These are phyloP conservation scores for Stomatorhinus walkeri DNA, from an alignment of 2,797 vertebrate species.

Conservation along the genomic window DNA sequence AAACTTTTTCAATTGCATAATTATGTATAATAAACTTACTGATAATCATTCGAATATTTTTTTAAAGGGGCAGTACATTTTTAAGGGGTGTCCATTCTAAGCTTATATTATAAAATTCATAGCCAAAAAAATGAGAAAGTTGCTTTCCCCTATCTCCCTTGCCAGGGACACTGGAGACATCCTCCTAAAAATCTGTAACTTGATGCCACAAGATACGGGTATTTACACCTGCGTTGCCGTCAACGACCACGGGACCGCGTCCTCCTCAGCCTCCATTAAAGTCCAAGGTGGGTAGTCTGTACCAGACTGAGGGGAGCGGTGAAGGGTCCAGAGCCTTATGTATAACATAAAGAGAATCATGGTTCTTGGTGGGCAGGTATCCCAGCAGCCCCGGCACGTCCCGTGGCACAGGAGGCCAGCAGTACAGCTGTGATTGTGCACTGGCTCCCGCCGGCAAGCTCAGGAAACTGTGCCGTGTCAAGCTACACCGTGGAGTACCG, in stretches of 20 bases:
- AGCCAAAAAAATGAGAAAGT: not conserved
- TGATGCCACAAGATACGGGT: conserved; percentile 96
- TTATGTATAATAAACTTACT: not conserved
- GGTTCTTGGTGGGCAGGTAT: conserved; percentile 63
- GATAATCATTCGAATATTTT: not conserved
- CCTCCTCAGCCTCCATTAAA: conserved; percentile 90
- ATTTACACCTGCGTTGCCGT: conserved; percentile 92
- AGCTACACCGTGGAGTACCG: conserved; percentile 91
- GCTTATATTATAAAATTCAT: not conserved
- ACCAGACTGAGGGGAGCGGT: not conserved
- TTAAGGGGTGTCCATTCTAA: not conserved
- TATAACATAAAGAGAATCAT: not conserved
- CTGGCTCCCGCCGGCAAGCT: conserved; percentile 85
- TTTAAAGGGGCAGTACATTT: not conserved
- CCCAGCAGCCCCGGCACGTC: conserved; percentile 82
- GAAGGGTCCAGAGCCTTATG: not conserved
- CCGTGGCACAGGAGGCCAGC: conserved; percentile 90
- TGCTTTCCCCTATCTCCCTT: not conserved
- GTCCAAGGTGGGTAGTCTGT: conserved; percentile 76
- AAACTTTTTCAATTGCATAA: not conserved
- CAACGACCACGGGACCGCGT: conserved; percentile 80
- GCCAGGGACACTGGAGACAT: conserved; percentile 91
- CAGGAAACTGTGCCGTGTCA: conserved; percentile 83
- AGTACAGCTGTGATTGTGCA: conserved; percentile 84
- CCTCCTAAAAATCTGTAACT: conserved; percentile 86